Percentiles rank a stretch among this genome's conserved stretches.
Conservation (phyloP, 2,797 vertebrate species). For the Sphenopsis melanotis region DNA sequence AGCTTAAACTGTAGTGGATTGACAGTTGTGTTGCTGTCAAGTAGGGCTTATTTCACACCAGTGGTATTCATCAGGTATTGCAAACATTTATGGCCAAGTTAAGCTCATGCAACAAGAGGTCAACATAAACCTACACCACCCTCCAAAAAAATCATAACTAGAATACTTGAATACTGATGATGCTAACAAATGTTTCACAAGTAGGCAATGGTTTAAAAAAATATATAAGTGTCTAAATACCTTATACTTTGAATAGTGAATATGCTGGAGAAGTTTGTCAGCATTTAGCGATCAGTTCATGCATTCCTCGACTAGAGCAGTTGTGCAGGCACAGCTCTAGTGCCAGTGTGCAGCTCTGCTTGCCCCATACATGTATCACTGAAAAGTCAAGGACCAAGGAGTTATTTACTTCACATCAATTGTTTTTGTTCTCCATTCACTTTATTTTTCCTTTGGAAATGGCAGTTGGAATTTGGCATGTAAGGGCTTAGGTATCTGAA, state of each 20-base stretch:
- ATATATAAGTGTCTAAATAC: neutral
- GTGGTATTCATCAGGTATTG: neutral
- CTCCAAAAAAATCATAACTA: neutral
- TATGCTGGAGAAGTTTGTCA: neutral
- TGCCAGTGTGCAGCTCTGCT: neutral
- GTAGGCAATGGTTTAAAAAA: neutral
- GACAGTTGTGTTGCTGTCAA: neutral
- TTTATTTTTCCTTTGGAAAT: neutral
- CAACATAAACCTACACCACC: neutral
- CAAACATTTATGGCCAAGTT: neutral
- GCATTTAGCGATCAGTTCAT: neutral
- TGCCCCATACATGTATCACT: neutral
- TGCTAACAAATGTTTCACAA: neutral
- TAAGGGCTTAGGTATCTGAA: conserved; percentile 3
- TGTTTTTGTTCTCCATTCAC: neutral
- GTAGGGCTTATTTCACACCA: neutral
- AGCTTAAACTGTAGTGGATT: neutral
- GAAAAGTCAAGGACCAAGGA: neutral
- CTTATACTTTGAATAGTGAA: neutral
- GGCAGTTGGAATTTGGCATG: neutral
- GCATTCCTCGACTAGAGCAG: neutral
- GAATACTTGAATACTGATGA: neutral
- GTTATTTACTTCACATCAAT: neutral
- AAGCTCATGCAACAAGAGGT: neutral
- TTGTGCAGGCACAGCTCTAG: neutral